phyloP scores from a whole-genome alignment of 2,888 invertebrate species.

The Diarsia dahlii region DNA sequence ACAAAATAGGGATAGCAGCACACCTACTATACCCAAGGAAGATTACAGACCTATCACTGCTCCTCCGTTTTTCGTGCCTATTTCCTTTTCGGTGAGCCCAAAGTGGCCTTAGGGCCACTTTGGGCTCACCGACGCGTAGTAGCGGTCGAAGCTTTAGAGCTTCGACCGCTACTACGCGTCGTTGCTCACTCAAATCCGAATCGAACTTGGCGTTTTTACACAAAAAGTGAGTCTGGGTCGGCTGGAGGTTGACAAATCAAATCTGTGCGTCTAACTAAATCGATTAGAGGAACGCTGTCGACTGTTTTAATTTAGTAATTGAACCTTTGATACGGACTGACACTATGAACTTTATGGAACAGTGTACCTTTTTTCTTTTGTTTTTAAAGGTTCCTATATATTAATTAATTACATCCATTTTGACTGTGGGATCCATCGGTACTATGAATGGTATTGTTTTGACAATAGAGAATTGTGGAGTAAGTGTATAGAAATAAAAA shows the following conservation, averaged over 20 bases:
- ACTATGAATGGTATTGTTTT: constrained; percentile 2
- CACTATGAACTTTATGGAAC: constrained; percentile 13
- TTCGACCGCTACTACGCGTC: constrained; percentile 7
- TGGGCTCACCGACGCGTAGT: too few species aligned
- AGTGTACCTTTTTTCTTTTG: constrained; percentile 20
- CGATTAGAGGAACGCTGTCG: constrained; percentile 24
- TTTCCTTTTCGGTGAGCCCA: neutral
- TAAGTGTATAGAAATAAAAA: neutral
- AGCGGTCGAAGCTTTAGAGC: too few species aligned
- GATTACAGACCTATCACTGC: constrained; percentile 12
- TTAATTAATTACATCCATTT: constrained; percentile 9
- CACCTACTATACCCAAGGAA: neutral
- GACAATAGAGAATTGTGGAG: neutral
- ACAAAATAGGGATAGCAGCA: neutral
- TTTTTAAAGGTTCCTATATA: neutral
- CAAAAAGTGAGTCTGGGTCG: constrained; percentile 16
- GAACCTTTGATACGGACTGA: constrained; percentile 32
- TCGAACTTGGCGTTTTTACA: constrained; percentile 37
- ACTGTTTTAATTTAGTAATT: constrained; percentile 41
- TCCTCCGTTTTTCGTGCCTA: constrained; percentile 6
- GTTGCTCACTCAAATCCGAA: constrained; percentile 7
- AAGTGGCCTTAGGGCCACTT: too few species aligned
- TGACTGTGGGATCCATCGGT: neutral
- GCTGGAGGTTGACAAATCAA: constrained; percentile 48
- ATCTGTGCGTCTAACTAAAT: constrained; percentile 45